A percentile compares a stretch with the other conserved stretches of the same genome.
Conservation (phyloP, 2,888 invertebrate genomes). For the Tinea trinotella region DNA sequence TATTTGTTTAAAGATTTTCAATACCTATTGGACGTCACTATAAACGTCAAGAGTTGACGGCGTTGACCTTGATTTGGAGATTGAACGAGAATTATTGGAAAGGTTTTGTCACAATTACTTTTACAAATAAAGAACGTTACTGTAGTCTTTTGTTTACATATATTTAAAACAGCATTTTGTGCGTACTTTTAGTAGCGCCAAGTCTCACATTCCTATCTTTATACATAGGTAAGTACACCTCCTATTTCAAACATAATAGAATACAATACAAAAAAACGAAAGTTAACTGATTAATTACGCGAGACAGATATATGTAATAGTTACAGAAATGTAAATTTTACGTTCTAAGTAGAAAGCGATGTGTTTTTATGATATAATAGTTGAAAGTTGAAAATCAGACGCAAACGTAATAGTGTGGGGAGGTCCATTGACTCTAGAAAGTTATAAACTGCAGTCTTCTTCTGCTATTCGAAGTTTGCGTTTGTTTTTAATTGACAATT, state of each 20-base stretch:
- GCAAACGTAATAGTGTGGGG: slow-evolving; percentile 27
- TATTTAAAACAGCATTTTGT: background rate
- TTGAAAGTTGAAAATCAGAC: slow-evolving; percentile 62
- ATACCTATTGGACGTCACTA: too few relatives aligned
- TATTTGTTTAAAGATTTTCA: too few relatives aligned
- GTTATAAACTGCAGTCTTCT: slow-evolving; percentile 29
- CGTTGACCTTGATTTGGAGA: background rate
- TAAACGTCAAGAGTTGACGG: background rate
- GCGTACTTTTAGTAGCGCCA: background rate
- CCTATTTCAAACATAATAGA: too few relatives aligned
- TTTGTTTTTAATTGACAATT: background rate
- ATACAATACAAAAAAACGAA: too few relatives aligned
- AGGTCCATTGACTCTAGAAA: background rate
- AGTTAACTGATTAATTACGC: background rate
- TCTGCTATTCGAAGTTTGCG: slow-evolving; percentile 16
- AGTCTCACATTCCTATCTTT: background rate
- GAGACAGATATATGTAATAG: background rate
- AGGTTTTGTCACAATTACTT: too few relatives aligned
- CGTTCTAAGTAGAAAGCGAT: slow-evolving; percentile 42
- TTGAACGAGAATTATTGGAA: background rate
- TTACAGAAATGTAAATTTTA: slow-evolving; percentile 6
- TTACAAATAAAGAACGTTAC: background rate
- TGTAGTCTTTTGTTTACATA: background rate
- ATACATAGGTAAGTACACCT: background rate
- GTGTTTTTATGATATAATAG: slow-evolving; percentile 43